Evolutionary conservation across 92 coral and sea anemone genomes (phyloP).

Genomic region (Bergia sp.): DNA sequence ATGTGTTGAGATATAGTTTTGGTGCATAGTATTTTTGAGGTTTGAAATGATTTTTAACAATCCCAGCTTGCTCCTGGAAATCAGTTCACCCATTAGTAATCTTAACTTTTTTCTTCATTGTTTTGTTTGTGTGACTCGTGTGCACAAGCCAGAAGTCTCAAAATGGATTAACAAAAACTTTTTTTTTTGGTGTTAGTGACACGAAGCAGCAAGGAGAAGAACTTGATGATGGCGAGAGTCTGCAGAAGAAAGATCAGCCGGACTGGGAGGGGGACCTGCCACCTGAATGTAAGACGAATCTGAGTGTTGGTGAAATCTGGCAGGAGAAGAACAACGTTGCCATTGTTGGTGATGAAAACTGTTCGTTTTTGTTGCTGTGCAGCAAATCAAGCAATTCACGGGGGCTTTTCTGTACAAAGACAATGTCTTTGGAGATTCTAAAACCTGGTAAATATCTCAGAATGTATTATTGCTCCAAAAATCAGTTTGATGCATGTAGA

Average conservation of each 20-base stretch:
- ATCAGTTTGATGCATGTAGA: too few species aligned
- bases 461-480: neutral
- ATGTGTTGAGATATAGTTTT: too few species aligned
- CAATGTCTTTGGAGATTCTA: slow-evolving; percentile 56
- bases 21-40: too few species aligned
- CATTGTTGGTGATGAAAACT: slow-evolving; percentile 77
- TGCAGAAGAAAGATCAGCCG: slow-evolving; percentile 7
- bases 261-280: slow-evolving; percentile 51
- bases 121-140: too few species aligned
- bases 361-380: slow-evolving; percentile 78
- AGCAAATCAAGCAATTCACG: slow-evolving; percentile 63
- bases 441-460: slow-evolving; percentile 63
- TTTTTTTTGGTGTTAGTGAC: neutral
- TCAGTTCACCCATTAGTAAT: too few species aligned
- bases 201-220: slow-evolving; percentile 39
- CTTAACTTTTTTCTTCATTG: too few species aligned
- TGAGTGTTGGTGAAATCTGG: slow-evolving; percentile 92
- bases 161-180: neutral
- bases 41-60: too few species aligned
- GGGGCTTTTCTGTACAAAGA: slow-evolving; percentile 65
- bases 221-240: slow-evolving; percentile 35
- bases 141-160: neutral
- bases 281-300: slow-evolving; percentile 51
- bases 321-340: slow-evolving; percentile 87
- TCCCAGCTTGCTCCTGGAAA: too few species aligned